These are phyloP conservation scores for Halocynthia aurantium DNA, from an alignment of 23 tunicate genomes.

Conservation along the genomic window DNA sequence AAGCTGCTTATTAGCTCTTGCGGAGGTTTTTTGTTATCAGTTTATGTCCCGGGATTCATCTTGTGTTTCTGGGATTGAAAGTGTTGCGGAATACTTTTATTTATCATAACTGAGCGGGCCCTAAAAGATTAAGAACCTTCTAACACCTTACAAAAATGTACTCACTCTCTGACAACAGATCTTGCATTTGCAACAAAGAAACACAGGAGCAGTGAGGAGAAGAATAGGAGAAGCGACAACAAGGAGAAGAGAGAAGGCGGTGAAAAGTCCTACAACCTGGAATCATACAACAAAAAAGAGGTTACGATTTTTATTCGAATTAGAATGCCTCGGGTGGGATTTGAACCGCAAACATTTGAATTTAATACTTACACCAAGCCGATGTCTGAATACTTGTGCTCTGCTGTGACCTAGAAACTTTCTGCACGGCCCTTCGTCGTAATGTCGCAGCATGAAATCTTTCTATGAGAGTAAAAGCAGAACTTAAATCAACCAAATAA, in stretches of 20 bases:
- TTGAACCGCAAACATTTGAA: background rate
- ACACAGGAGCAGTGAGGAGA: slow-evolving; percentile 69
- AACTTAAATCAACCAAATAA: too few relatives aligned
- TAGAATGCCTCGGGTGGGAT: background rate
- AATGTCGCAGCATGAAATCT: slow-evolving; percentile 87
- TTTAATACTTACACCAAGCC: slow-evolving; percentile 65
- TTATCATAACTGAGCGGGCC: too few relatives aligned
- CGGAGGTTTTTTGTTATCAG: too few relatives aligned
- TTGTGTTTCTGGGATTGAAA: too few relatives aligned
- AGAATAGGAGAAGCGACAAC: slow-evolving; percentile 77
- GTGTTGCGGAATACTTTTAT: too few relatives aligned
- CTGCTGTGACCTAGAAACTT: slow-evolving; percentile 80
- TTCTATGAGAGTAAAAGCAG: slow-evolving; percentile 42
- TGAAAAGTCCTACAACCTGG: slow-evolving; percentile 73
- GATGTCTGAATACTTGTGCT: slow-evolving; percentile 70
- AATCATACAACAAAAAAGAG: background rate
- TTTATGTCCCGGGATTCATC: too few relatives aligned
- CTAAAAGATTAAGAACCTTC: too few relatives aligned
- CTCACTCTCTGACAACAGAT: slow-evolving; percentile 68
- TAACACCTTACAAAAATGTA: background rate
- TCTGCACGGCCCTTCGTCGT: slow-evolving; percentile 91
- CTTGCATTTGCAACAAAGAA: slow-evolving; percentile 73
- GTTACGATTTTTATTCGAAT: background rate
- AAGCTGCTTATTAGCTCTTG: too few relatives aligned
- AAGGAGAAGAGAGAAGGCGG: slow-evolving; percentile 55